Base-by-base conservation (phyloP, 2,888 invertebrate genomes). In the Beris morrisii region DNA sequence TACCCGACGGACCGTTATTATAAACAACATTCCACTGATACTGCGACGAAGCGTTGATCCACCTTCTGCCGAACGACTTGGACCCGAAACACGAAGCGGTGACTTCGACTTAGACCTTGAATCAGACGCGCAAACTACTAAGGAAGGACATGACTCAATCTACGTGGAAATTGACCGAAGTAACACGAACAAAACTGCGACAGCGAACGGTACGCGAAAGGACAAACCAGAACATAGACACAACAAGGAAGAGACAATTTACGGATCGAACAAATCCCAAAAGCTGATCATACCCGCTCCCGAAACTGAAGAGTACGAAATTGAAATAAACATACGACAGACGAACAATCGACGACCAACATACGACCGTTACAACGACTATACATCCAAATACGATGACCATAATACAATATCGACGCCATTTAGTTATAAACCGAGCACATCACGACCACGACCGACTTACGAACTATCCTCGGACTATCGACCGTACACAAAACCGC, bases 241-340 rank as follows among this genome's bases (percentile, higher is more conserved):
- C 43, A 73, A 75, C 32, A 72, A 70, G 43, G 38, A 22, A 67
- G 73, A 70, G 75, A 75, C 4, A 9, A 63, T 32, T 46, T 22
- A 53, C 32, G 53, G 45, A 15, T 45, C 38, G 3, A 22, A 58
- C 12, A 72, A 73, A 50, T 78, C 77, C 3, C 78, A 78, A 46
- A 78, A 79, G 67, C 73, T 79, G 9, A 67, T 77, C 15, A 72
- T 79, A 0, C 75, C 75, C 59, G 74, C 76, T 67, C 75, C 76
- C 0, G 74, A 74, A 44, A 67, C 76, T 1, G 76, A 78, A 64
- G 61, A 78, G 32, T 81, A 79, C 68, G 79, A 81, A 72, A 81
- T 81, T 43, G 81, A 81, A 72, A 81, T 81, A 5, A 81, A 80
- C 64, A 81, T 81, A 54, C 70, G 78, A 72, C 80, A 78, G 67